phyloP scores from a whole-genome alignment of 2,113 vertebrate genomes.

The Neoarius graeffei region DNA sequence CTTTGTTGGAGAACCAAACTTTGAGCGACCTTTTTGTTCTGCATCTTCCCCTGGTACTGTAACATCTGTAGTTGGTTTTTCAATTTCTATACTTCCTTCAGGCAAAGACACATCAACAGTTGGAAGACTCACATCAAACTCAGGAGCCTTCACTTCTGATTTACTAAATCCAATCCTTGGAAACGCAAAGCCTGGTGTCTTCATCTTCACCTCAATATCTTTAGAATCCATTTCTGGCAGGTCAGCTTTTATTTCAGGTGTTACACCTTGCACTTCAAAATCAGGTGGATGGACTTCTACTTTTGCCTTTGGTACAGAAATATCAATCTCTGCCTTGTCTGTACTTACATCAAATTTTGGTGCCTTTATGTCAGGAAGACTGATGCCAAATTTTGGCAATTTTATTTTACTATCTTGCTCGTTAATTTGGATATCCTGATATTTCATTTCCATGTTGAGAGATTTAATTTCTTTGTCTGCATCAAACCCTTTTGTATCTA shows the following conservation, averaged over 20 bases:
- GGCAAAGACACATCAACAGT: constrained; percentile 22
- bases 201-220: constrained; percentile 37
- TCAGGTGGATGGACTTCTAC: background rate
- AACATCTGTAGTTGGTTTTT: constrained; percentile 18
- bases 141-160: constrained; percentile 7
- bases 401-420: no score
- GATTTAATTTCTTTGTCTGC: no score
- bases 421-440: no score
- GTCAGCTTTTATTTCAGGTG: background rate
- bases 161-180: constrained; percentile 19
- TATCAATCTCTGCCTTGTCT: no score
- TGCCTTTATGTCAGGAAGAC: no score
- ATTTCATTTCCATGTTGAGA: no score
- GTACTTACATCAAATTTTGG: constrained; percentile 10
- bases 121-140: constrained; percentile 19
- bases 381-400: no score
- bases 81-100: constrained; percentile 2
- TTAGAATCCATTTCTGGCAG: constrained; percentile 12
- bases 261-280: background rate
- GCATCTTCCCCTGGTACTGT: background rate
- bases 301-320: no score
- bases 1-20: constrained; percentile 2
- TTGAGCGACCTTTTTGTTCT: background rate
- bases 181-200: constrained; percentile 21
- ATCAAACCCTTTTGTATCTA: no score